Conservation (phyloP, 2,888 invertebrate genomes). For the Epiblema foenella region DNA sequence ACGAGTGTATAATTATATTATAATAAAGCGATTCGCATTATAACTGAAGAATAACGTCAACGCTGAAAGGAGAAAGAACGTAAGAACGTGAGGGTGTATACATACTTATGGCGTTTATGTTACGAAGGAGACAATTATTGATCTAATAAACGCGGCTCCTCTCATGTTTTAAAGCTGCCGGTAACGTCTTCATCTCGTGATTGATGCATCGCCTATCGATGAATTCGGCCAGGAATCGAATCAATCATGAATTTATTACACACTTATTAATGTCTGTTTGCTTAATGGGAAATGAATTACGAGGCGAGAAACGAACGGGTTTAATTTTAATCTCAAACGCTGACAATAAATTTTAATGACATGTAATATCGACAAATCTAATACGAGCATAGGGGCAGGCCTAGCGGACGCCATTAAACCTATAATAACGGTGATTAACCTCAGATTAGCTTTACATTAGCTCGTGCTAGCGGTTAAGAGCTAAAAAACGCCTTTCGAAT, state of each 20-base stretch:
- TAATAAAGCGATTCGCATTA: constrained; percentile 77
- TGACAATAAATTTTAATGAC: constrained; percentile 44
- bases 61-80: constrained; percentile 12
- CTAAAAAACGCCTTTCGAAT: constrained; percentile 56
- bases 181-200: constrained; percentile 75
- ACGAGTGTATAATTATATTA: constrained; percentile 69
- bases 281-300: constrained; percentile 42
- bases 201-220: constrained; percentile 66
- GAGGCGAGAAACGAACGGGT: constrained; percentile 35
- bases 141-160: constrained; percentile 74
- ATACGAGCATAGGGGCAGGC: constrained; percentile 52
- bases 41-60: constrained; percentile 53
- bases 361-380: constrained; percentile 47
- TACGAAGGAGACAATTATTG: constrained; percentile 58
- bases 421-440: constrained; percentile 72
- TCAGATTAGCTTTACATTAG: constrained; percentile 69
- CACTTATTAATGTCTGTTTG: constrained; percentile 44
- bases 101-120: constrained; percentile 7
- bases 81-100: neutral
- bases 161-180: constrained; percentile 57
- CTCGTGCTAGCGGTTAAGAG: constrained; percentile 58
- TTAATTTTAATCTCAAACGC: constrained; percentile 37
- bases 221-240: constrained; percentile 59
- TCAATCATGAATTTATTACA: constrained; percentile 49
- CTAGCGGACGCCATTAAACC: constrained; percentile 57